phyloP scores from a whole-genome alignment of 2,113 vertebrate species.

The human (Homo sapiens) region GRCh38 chr12:12305001-12305500 shows the following conservation, averaged over 20 bases:
- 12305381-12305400: neutral
- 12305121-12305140: slow-evolving; percentile 35
- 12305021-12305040: neutral
- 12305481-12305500: neutral
- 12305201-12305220: neutral
- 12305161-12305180: neutral
- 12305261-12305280: neutral
- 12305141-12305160: slow-evolving; percentile 25
- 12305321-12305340: neutral
- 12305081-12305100: slow-evolving; percentile 41
- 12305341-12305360: neutral
- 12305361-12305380: neutral
- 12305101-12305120: slow-evolving; percentile 27
- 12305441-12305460: neutral
- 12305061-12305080: neutral
- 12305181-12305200: neutral
- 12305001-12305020: neutral
- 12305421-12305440: neutral
- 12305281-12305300: neutral
- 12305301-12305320: neutral
- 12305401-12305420: neutral
- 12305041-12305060: neutral
- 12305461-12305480: neutral
- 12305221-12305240: neutral
- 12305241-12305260: neutral